Evolutionary conservation across 2,888 invertebrate genomes (phyloP).

Genomic region (Mechanitis mazaeus): DNA sequence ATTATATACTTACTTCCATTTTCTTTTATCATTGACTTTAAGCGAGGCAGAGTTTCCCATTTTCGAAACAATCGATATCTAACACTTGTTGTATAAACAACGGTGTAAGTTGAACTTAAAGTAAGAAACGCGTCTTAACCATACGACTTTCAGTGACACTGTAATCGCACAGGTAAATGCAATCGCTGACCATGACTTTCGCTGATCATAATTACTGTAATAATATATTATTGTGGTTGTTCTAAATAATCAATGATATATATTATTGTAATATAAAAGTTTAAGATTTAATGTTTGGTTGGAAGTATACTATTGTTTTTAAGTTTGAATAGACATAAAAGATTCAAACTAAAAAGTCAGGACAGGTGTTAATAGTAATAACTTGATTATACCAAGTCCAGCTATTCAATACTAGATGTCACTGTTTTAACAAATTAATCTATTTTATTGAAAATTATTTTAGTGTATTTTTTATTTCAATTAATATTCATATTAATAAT

Average conservation of each 20-base stretch:
- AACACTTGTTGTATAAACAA: slow-evolving; percentile 13
- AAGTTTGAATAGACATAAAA: too few relatives aligned
- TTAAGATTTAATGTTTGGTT: background rate
- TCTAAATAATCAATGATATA: slow-evolving; percentile 5
- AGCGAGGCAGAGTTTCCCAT: slow-evolving; percentile 71
- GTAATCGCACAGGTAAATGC: slow-evolving; percentile 34
- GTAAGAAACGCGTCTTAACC: slow-evolving; percentile 43
- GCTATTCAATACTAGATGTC: slow-evolving; percentile 22
- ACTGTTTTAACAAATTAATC: background rate
- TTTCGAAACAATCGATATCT: slow-evolving; percentile 11
- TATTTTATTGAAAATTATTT: background rate
- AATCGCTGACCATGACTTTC: slow-evolving; percentile 65
- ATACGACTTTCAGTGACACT: slow-evolving; percentile 43
- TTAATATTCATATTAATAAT: background rate
- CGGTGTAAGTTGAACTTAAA: slow-evolving; percentile 12
- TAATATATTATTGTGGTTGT: slow-evolving; percentile 12
- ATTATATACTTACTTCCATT: slow-evolving; percentile 58
- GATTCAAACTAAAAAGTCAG: too few relatives aligned
- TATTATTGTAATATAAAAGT: background rate
- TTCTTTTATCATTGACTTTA: slow-evolving; percentile 63
- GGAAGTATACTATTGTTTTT: background rate
- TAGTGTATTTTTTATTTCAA: background rate
- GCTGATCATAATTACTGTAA: slow-evolving; percentile 36
- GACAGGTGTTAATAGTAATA: background rate
- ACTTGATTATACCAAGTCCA: background rate